Evolutionary conservation across 1,140 invertebrate species (phyloP).

Genomic region (Laupala kohalensis): DNA sequence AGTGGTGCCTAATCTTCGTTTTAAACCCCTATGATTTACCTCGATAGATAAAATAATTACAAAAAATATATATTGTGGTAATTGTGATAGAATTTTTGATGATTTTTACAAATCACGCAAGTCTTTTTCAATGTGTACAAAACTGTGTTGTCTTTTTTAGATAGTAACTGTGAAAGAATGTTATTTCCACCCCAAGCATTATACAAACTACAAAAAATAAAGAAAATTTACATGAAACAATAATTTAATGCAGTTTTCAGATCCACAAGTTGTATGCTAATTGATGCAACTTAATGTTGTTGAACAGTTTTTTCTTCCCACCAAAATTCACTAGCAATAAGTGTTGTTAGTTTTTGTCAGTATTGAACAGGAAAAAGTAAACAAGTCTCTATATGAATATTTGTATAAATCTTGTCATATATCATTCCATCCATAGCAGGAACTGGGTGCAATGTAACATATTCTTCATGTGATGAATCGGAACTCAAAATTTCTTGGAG

Average conservation of each 20-base stretch:
- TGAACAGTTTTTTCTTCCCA: conserved; percentile 12
- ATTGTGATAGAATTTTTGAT: conserved; percentile 43
- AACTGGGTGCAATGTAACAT: conserved; percentile 2
- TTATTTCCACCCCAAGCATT: conserved; percentile 10
- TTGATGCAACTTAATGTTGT: not conserved
- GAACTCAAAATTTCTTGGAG: conserved; percentile 1
- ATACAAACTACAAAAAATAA: conserved; percentile 8
- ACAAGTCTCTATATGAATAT: conserved; percentile 12
- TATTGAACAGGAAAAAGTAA: conserved; percentile 13
- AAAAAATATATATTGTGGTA: conserved; percentile 33
- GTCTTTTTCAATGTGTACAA: conserved; percentile 29
- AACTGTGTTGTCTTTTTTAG: conserved; percentile 22
- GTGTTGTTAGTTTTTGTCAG: conserved; percentile 17
- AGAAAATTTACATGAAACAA: conserved; percentile 5
- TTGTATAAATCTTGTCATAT: conserved; percentile 15
- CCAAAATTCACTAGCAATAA: conserved; percentile 19
- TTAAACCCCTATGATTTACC: conserved; percentile 16
- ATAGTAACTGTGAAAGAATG: conserved; percentile 6
- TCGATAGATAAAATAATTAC: conserved; percentile 20
- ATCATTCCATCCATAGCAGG: conserved; percentile 18
- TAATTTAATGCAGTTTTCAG: conserved; percentile 4
- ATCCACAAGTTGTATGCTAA: not conserved
- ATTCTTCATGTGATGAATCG: not conserved
- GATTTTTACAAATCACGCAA: conserved; percentile 41
- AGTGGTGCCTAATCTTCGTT: conserved; percentile 9